Evolutionary conservation across 2,888 invertebrate genomes (phyloP).

Genomic region (Dasysyrphus tricinctus): DNA sequence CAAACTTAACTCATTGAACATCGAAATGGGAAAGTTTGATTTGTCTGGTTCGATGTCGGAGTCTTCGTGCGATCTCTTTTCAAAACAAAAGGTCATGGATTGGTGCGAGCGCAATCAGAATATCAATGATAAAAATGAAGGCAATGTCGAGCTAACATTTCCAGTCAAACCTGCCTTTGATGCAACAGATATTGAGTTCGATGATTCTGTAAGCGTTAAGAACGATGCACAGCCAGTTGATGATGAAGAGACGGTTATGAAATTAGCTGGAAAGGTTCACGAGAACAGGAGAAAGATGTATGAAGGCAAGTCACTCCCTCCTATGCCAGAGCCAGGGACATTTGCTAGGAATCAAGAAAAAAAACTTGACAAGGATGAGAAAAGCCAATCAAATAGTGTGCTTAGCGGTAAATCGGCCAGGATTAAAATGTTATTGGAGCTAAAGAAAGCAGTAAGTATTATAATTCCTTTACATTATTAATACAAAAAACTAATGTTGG

Average conservation of each 20-base stretch:
- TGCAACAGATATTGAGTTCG: conserved; percentile 76
- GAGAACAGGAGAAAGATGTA: conserved; percentile 72
- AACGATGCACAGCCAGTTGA: background rate
- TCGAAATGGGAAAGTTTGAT: conserved; percentile 48
- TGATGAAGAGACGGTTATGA: conserved; percentile 69
- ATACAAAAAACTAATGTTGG: no score
- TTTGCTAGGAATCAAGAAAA: conserved; percentile 70
- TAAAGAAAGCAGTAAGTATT: conserved; percentile 71
- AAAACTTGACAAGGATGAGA: background rate
- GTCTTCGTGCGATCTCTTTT: conserved; percentile 59
- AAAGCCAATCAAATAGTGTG: conserved; percentile 8
- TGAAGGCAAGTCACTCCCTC: conserved; percentile 62
- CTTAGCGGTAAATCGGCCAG: conserved; percentile 21
- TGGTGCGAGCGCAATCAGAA: conserved; percentile 77
- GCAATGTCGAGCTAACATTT: background rate
- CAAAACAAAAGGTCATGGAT: conserved; percentile 78
- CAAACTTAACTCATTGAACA: conserved; percentile 50
- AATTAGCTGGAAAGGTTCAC: conserved; percentile 74
- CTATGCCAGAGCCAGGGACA: conserved; percentile 57
- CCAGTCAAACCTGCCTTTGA: conserved; percentile 2
- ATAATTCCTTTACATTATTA: background rate
- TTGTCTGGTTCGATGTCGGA: conserved; percentile 41
- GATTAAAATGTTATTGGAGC: conserved; percentile 67
- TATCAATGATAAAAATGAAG: conserved; percentile 18
- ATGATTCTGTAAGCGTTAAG: conserved; percentile 76